Evolutionary conservation across 2,888 invertebrate genomes (phyloP), one percentile per base, ranked within the genome.

Genomic region (Ormyrus pomaceus): DNA sequence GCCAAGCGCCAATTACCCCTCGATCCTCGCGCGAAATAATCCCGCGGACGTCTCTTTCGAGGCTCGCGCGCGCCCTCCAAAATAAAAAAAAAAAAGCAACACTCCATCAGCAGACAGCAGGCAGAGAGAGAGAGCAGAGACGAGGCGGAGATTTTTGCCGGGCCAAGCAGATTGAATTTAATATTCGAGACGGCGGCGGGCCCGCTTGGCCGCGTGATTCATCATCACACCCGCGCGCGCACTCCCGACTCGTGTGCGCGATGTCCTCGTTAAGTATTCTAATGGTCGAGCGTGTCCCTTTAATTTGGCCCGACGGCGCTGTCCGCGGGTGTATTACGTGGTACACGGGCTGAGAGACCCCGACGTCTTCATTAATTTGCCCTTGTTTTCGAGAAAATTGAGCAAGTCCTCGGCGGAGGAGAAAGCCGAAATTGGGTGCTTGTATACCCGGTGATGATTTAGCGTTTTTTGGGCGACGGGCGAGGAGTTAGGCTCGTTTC

Each of bases 251-350:
- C 64, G 81, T 84, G 81, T 84, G 84, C 84, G 81, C 87, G 86
- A 87, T 87, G 89, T 89, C 88, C 90, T 90, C 90, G 89, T 90
- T 90, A 90, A 88, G 86, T 88, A 90, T 90, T 90, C 89, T 90
- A 90, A 90, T 90, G 87, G 85, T 82, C 83, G 11, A 77, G 76
- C 72, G 77, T 77, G 72, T 77, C 72, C 71, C 72, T 76, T 80
- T 80, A 70, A 72, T 64, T 76, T 76, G 68, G 72, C 71, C 71
- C 72, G 77, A 66, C 56, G 65, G 65, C 62, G 34, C 50, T 19
- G 19, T 19, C 19, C 19, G 19, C 19, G 19, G 19, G 19, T 19
- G 19, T 19, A 19, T 19, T 19, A 19, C 19, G 19, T 19, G 19
- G 19, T 19, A 19, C 19, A 19, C 19, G 19, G 19, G 19, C 19